Conservation (phyloP, 2,888 invertebrate genomes). For the Brachynemurus nebulosus region DNA sequence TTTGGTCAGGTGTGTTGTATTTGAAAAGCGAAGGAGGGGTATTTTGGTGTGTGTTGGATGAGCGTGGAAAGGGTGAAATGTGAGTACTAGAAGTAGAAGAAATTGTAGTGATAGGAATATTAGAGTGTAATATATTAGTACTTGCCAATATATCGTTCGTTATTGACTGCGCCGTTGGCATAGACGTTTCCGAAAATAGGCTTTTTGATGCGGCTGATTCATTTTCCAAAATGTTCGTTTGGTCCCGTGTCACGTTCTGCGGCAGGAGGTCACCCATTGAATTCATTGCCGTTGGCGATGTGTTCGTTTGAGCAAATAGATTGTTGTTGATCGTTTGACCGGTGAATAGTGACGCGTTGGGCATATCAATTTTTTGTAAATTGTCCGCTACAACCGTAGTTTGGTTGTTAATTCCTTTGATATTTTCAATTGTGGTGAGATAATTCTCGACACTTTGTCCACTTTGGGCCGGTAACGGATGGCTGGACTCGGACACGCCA, state of each 20-base stretch:
- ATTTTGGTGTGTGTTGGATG: background rate
- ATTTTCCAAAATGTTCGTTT: constrained; percentile 1
- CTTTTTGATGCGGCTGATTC: background rate
- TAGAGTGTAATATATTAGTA: constrained; percentile 6
- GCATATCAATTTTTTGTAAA: background rate
- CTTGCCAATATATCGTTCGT: constrained; percentile 8
- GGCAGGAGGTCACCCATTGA: background rate
- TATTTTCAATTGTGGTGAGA: constrained; percentile 36
- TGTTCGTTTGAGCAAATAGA: constrained; percentile 1
- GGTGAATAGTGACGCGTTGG: constrained; percentile 16
- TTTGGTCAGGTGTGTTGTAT: background rate
- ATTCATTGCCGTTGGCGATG: background rate
- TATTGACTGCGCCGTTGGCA: constrained; percentile 6
- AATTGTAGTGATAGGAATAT: background rate
- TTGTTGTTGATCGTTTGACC: constrained; percentile 11
- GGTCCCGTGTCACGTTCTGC: background rate
- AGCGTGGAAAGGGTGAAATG: background rate
- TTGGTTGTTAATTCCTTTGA: constrained; percentile 11
- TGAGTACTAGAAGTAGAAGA: background rate
- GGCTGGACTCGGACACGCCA: constrained; percentile 31
- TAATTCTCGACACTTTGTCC: constrained; percentile 45
- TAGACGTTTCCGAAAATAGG: background rate
- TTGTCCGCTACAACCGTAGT: constrained; percentile 5
- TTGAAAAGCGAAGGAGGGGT: background rate
- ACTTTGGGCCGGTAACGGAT: constrained; percentile 39